Percentiles rank a stretch among this genome's conserved stretches.
phyloP scores from a whole-genome alignment of 2,888 invertebrate species.

The Tenthredo scrophulariae region DNA sequence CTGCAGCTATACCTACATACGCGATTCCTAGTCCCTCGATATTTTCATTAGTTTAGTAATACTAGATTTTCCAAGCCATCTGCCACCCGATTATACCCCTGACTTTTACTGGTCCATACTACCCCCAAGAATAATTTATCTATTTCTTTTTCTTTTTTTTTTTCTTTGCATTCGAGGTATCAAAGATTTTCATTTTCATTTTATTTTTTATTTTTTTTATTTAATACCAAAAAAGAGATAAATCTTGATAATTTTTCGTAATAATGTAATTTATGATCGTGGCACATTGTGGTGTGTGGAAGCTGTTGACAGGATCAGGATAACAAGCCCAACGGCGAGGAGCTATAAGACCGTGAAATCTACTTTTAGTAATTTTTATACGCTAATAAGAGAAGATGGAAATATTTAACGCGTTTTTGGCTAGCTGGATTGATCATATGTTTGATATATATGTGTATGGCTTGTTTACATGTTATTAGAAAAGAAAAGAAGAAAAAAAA shows the following conservation, averaged over 20 bases:
- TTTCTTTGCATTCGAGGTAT: not conserved
- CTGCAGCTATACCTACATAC: not conserved
- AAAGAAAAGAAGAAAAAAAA: not conserved
- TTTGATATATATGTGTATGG: not conserved
- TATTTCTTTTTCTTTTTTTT: too few species aligned
- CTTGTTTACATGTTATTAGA: not conserved
- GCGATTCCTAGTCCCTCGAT: slow-evolving; percentile 66
- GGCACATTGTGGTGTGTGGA: too few species aligned
- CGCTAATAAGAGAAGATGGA: slow-evolving; percentile 32
- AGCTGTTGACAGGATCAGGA: too few species aligned
- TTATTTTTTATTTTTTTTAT: not conserved
- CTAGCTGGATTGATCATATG: too few species aligned
- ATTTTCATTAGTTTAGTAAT: slow-evolving; percentile 73
- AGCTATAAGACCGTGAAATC: slow-evolving; percentile 60
- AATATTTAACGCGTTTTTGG: not conserved
- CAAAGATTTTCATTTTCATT: not conserved
- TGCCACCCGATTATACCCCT: slow-evolving; percentile 59
- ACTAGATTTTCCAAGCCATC: slow-evolving; percentile 73
- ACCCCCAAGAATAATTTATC: too few species aligned
- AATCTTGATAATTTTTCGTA: too few species aligned
- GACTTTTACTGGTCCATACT: too few species aligned
- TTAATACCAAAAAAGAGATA: not conserved
- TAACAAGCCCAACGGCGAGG: too few species aligned
- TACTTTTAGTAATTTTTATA: slow-evolving; percentile 71
- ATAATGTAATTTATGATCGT: too few species aligned